A percentile compares a stretch with the other conserved stretches of the same genome.
These are phyloP conservation scores for Choristoneura rosaceana DNA, from an alignment of 2,888 invertebrate species.

Conservation along the genomic window DNA sequence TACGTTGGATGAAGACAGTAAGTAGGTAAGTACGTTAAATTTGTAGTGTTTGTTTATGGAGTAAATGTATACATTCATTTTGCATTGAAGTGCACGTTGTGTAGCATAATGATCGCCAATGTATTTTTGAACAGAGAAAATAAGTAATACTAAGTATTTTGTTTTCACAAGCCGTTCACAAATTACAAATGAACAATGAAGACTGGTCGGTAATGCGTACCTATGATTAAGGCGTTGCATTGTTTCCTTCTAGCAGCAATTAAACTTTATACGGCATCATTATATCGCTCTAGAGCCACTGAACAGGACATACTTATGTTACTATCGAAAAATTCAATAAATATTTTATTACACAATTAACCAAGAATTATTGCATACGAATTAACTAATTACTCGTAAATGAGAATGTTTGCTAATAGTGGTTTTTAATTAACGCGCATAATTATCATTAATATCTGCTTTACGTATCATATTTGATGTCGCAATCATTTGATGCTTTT, in stretches of 20 bases:
- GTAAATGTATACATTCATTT: not conserved
- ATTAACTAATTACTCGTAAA: slow-evolving; percentile 19
- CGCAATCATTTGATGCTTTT: not conserved
- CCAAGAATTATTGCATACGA: slow-evolving; percentile 23
- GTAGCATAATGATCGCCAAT: not conserved
- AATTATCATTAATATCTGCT: not conserved
- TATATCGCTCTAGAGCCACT: slow-evolving; percentile 42
- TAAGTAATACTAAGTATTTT: not conserved
- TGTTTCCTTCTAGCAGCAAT: slow-evolving; percentile 55
- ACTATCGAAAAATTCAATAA: slow-evolving; percentile 20
- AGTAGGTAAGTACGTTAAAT: too few species aligned
- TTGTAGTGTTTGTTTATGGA: too few species aligned
- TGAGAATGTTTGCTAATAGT: slow-evolving; percentile 12
- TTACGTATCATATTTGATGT: not conserved
- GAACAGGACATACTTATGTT: slow-evolving; percentile 33
- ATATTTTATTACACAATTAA: slow-evolving; percentile 22
- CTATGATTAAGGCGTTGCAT: slow-evolving; percentile 50
- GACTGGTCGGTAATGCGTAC: slow-evolving; percentile 56
- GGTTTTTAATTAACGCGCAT: slow-evolving; percentile 9
- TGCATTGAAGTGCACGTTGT: not conserved
- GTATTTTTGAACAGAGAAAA: not conserved
- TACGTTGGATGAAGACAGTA: too few species aligned
- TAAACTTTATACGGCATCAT: slow-evolving; percentile 62
- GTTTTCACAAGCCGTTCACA: slow-evolving; percentile 14
- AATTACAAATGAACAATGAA: slow-evolving; percentile 42